Evolutionary conservation across 1,140 invertebrate species (phyloP), one percentile per base, ranked within the genome.

Genomic region (Drosophila tropicalis): DNA sequence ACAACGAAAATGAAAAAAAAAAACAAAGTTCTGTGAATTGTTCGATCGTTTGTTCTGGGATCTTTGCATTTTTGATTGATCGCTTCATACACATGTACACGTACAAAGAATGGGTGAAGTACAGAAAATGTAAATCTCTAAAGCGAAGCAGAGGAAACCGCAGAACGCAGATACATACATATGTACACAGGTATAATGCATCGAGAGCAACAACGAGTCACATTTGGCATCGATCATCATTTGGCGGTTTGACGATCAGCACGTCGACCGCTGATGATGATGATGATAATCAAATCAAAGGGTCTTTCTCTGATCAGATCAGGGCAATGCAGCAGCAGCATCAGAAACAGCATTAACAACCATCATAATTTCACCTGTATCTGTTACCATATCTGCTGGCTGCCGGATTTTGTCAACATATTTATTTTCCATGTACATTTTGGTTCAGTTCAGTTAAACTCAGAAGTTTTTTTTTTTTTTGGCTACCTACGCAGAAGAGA

Each of bases 1-100:
- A 29, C 29, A 29, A 29, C 5, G 29, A 36, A 44, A 41, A 54
- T n/a, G 32, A 17, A 47, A n/a, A 32, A 57, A 62, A 69, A 69
- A 56, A 13, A 57, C 62, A 6, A 72, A 76, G 68, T 78, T 86
- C 76, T 72, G 62, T 80, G 82, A 86, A 86, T 71, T 76, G 67
- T 54, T 64, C 9, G 41, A 51, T n/a, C 62, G 17, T 22, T 67
- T 36, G 34, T 36, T 36, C 34, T 10, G 17, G 55, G 64, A 44
- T 51, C 72, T 90, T 90, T 90, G 78, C 87, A 90, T 90, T 90
- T 90, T 90, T 90, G 87, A 90, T 90, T 90, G 87, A 90, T 90
- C 87, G 83, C 87, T 90, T 90, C 67, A 90, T 90, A 29, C 29
- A 29, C 29, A 29, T 29, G 29, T 29, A 29, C 29, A 87, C 78